Evolutionary conservation across 2,113 vertebrate species (phyloP).

Genomic region (Micronisus gabar): DNA sequence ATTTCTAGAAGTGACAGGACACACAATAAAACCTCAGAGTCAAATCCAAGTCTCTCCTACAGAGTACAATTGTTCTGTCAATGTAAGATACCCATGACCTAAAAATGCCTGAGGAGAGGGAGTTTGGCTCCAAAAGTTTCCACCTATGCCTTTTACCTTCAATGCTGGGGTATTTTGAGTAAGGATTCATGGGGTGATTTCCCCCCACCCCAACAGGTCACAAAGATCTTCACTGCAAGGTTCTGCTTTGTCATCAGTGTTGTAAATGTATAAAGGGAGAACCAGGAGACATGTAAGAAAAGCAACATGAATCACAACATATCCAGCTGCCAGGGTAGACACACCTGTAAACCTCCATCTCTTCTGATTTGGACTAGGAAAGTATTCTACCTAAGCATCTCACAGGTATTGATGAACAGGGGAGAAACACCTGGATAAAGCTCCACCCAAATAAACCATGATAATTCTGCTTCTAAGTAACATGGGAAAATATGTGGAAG

Average conservation of each 20-base stretch:
- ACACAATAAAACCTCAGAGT: neutral
- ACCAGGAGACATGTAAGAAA: neutral
- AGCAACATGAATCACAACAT: neutral
- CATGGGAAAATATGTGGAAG: neutral
- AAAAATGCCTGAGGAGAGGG: neutral
- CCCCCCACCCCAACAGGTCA: rapidly evolving
- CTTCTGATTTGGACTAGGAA: neutral
- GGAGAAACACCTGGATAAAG: neutral
- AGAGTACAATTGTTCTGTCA: neutral
- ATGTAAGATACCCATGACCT: neutral
- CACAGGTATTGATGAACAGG: neutral
- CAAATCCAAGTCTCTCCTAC: neutral
- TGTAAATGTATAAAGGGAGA: neutral
- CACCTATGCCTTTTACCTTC: neutral
- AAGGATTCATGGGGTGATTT: neutral
- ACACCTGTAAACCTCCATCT: neutral
- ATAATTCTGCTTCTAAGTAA: neutral
- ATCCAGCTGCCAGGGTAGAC: neutral
- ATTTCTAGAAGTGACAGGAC: conserved; percentile 15
- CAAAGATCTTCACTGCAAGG: neutral
- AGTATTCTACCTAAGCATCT: neutral
- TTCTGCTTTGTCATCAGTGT: neutral
- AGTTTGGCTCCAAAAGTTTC: neutral
- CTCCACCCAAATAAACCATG: neutral
- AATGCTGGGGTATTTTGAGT: neutral